These are phyloP conservation scores for Meloe dianella DNA, from an alignment of 2,888 invertebrate species.

Conservation along the genomic window DNA sequence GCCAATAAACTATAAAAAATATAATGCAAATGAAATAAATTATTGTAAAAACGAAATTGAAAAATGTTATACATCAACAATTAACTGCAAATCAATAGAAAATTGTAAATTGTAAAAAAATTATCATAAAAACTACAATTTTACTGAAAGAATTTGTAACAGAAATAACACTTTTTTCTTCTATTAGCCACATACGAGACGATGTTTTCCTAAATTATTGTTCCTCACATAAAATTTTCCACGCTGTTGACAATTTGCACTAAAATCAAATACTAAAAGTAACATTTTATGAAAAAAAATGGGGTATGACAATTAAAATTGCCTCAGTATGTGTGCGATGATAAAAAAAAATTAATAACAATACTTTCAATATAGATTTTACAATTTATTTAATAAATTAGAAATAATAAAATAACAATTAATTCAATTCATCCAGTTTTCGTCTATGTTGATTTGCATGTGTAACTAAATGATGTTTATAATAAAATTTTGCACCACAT, in stretches of 20 bases:
- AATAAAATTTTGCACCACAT: conserved; percentile 34
- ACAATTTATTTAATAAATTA: background rate
- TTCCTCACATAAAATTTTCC: conserved; percentile 37
- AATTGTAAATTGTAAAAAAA: background rate
- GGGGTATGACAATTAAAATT: no score
- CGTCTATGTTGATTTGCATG: conserved; percentile 14
- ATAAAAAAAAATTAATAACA: no score
- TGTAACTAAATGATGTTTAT: conserved; percentile 30
- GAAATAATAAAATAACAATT: background rate
- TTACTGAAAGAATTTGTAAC: background rate
- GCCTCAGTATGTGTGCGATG: no score
- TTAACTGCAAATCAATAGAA: background rate
- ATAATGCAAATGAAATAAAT: background rate
- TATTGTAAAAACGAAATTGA: background rate
- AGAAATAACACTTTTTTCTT: conserved; percentile 39
- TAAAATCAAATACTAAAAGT: no score
- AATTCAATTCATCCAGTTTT: background rate
- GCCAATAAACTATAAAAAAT: conserved; percentile 32
- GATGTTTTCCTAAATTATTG: conserved; percentile 42
- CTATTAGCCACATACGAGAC: no score
- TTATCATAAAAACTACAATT: background rate
- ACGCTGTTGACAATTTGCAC: conserved; percentile 32
- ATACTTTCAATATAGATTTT: background rate
- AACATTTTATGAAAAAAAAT: no score
- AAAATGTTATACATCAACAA: background rate